Base-by-base conservation (phyloP, 2,797 vertebrate species). In the Oophaga sylvatica region DNA sequence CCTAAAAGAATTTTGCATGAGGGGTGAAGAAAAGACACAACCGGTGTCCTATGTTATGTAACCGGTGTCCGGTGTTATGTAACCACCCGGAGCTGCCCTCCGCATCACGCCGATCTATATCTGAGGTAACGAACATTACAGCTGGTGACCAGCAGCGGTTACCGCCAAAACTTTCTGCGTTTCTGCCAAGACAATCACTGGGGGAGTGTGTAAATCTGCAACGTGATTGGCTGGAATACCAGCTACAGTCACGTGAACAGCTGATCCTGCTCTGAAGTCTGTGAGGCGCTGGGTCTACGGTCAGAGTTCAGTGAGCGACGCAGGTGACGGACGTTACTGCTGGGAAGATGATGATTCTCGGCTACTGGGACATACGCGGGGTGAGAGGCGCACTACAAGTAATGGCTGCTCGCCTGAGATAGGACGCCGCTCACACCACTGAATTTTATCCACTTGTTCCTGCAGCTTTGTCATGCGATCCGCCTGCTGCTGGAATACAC, bases 361-460 rank as follows among this genome's bases (percentile, higher is more conserved):
- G 92, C 11, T 98, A 98, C 90, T 98, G 97, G 97, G 96, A 98
- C 22, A 95, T 97, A 45, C 95, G 97, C 0, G 97, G 97, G 96
- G 97, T 97, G 87, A 87, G 67, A 19, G 29, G 8, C n/a, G 22
- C 9, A 53, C 48, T 53, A 53, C 48, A 48, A 3, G 20, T 16
- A 59, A 19, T 75, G 26, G n/a, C 12, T 22, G 53, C 13, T 56
- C 2, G 1, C 48, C 48, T 29, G 53, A 0, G n/a, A 1, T 45
- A 22, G 71, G 19, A 16, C 35, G 16, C 68, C 41, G 70, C 16
- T 19, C 17, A 41, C 31, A 41, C 11, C 12, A 1, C 16, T 41
- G 35, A 41, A 0, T 8, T 9, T 11, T 53, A 22, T 48, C 2
- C 11, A 41, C 35, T 80, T 57, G 0, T 31, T 17, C 86, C 35